A percentile compares a stretch with the other conserved stretches of the same genome.
Conservation (phyloP, 2,888 invertebrate species). For the Drosophila vallismaia region DNA sequence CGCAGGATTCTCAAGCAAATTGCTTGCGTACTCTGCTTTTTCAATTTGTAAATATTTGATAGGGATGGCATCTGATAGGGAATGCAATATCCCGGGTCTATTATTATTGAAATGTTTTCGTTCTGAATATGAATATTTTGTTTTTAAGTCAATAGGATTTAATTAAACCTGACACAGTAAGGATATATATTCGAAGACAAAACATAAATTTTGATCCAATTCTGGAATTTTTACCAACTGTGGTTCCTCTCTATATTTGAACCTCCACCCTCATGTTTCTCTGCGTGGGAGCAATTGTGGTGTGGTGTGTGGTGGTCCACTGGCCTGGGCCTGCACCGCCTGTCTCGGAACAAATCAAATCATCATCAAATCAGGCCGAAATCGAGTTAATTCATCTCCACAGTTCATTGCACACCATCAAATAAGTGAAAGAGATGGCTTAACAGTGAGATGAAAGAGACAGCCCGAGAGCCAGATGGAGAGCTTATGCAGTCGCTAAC, state of each 20-base stretch:
- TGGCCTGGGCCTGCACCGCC: conserved; percentile 32
- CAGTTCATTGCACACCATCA: conserved; percentile 65
- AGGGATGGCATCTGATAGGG: background rate
- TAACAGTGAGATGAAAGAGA: background rate
- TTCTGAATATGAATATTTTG: too few relatives aligned
- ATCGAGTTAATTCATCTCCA: conserved; percentile 69
- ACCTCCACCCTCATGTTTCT: background rate
- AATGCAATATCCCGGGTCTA: too few relatives aligned
- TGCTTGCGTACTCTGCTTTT: background rate
- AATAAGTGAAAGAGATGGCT: conserved; percentile 16
- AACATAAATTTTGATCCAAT: too few relatives aligned
- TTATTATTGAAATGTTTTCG: too few relatives aligned
- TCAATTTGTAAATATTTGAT: background rate
- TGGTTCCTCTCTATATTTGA: background rate
- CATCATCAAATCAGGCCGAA: conserved; percentile 74
- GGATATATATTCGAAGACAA: too few relatives aligned
- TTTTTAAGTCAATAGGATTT: too few relatives aligned
- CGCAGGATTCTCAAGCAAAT: conserved; percentile 35
- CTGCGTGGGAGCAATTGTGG: conserved; percentile 8
- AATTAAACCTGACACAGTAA: too few relatives aligned
- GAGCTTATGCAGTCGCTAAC: conserved; percentile 40
- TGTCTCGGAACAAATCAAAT: conserved; percentile 62
- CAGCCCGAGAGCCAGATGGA: background rate
- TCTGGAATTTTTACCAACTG: too few relatives aligned
- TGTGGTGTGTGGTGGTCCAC: conserved; percentile 22